A percentile compares a stretch with the other conserved stretches of the same genome.
phyloP scores from a whole-genome alignment of 2,888 invertebrate genomes.

The Parnassius orleans region DNA sequence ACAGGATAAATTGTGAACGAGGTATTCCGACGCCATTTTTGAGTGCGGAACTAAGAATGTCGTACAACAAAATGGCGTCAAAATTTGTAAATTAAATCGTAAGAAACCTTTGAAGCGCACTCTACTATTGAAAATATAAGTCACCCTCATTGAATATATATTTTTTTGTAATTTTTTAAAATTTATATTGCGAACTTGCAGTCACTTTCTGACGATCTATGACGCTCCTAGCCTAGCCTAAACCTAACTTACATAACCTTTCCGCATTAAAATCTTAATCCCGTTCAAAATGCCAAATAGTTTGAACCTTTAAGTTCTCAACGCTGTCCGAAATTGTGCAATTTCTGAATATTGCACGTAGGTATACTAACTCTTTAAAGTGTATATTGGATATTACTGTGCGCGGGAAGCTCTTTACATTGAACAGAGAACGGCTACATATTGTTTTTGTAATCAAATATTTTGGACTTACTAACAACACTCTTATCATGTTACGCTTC shows the following conservation, averaged over 20 bases:
- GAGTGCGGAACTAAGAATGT: neutral
- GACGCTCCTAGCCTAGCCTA: conserved; percentile 70
- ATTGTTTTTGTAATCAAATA: too few relatives aligned
- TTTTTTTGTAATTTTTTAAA: conserved; percentile 43
- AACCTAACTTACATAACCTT: conserved; percentile 61
- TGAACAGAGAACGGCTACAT: neutral
- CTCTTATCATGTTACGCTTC: too few relatives aligned
- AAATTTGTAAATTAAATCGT: neutral
- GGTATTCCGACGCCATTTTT: conserved; percentile 1
- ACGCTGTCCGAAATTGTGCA: conserved; percentile 14
- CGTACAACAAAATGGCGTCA: conserved; percentile 5
- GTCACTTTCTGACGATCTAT: conserved; percentile 60
- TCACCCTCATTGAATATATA: conserved; percentile 32
- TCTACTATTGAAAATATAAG: conserved; percentile 15
- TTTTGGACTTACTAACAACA: too few relatives aligned
- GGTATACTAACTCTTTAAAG: conserved; percentile 3
- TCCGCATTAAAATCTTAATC: conserved; percentile 28
- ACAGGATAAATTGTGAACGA: too few relatives aligned
- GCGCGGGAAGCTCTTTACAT: conserved; percentile 15
- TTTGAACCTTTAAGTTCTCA: conserved; percentile 46
- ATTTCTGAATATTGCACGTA: conserved; percentile 2
- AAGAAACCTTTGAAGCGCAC: conserved; percentile 1
- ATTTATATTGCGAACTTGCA: conserved; percentile 34
- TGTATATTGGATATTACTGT: conserved; percentile 19
- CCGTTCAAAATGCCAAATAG: conserved; percentile 47